Evolutionary conservation across 1,140 invertebrate genomes (phyloP), one percentile per base, ranked within the genome.

Genomic region (Tenebrio molitor): DNA sequence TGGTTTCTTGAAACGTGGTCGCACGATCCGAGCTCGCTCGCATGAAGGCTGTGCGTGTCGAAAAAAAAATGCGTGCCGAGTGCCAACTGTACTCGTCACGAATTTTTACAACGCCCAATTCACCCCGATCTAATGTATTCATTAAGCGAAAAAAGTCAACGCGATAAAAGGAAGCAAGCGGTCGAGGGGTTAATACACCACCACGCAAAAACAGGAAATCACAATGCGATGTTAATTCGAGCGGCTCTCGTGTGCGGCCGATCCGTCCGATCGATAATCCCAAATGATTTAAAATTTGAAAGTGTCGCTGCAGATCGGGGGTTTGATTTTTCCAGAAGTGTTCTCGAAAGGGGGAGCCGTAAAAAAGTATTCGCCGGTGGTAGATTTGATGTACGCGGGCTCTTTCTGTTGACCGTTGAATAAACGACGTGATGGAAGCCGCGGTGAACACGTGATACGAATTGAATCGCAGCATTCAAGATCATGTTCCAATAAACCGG

Each of bases 21-120:
- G 10, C 29, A 33, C 10, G 29, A 33, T 33, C 29, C 5, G 7
- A n/a, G 6, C 5, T 8, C 5, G 17, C 29, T 23, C n/a, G 53
- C 21, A 25, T 16, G 46, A 62, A 62, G 12, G 19, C n/a, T 8
- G 53, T 62, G 53, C 53, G 53, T 62, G 53, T 62, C 15, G n/a
- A 25, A 66, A 42, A 25, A 66, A 42, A 66, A 21, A 34, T 66
- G 64, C 64, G 64, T 66, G 64, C 33, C 36, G 14, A 44, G 36
- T 66, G 36, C 36, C 21, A 62, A 62, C 53, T 62, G 53, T 62
- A 66, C 64, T 66, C 23, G 64, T 66, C 64, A 66, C 64, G 64
- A 66, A 66, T 66, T 66, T 65, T 29, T 44, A 41, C 58, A 17
- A 64, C 58, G 16, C 63, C 63, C 34, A 65, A 39, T 42, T 44